These are phyloP conservation scores for Ephestia elutella DNA, from an alignment of 1,140 invertebrate genomes.

Conservation along the genomic window DNA sequence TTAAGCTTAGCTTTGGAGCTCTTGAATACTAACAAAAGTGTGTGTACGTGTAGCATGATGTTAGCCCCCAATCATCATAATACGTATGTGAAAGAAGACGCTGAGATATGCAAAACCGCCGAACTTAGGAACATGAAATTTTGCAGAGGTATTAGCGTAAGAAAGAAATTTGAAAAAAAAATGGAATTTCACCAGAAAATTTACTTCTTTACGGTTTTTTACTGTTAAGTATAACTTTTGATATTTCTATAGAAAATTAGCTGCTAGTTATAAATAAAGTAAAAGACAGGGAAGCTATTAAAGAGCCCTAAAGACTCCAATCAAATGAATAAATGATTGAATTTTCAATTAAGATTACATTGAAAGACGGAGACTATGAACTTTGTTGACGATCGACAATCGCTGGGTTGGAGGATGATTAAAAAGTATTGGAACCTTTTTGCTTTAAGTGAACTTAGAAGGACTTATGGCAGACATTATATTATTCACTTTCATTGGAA, in stretches of 20 bases:
- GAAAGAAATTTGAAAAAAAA: too few relatives aligned
- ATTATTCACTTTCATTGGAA: background rate
- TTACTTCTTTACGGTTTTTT: background rate
- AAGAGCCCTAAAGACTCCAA: constrained; percentile 61
- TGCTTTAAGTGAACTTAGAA: background rate
- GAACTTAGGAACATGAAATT: too few relatives aligned
- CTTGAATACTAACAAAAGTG: too few relatives aligned
- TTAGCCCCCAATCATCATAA: too few relatives aligned
- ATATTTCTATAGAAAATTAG: constrained; percentile 50
- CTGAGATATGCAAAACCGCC: too few relatives aligned
- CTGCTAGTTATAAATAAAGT: constrained; percentile 49
- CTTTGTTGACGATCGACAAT: constrained; percentile 56
- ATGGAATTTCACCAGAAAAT: too few relatives aligned
- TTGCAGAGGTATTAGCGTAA: too few relatives aligned
- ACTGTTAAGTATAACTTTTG: constrained; percentile 28
- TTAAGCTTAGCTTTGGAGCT: too few relatives aligned
- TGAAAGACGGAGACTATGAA: constrained; percentile 34
- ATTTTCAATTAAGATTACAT: constrained; percentile 71
- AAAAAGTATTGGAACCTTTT: constrained; percentile 27
- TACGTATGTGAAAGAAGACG: too few relatives aligned
- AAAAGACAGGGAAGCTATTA: constrained; percentile 57
- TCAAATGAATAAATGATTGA: constrained; percentile 72
- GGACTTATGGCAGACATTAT: background rate
- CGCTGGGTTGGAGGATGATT: constrained; percentile 26
- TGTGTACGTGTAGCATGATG: constrained; percentile 25